A percentile compares a stretch with the other conserved stretches of the same genome.
Evolutionary conservation across 2,113 vertebrate genomes (phyloP).

Genomic region (Vireo altiloquus): DNA sequence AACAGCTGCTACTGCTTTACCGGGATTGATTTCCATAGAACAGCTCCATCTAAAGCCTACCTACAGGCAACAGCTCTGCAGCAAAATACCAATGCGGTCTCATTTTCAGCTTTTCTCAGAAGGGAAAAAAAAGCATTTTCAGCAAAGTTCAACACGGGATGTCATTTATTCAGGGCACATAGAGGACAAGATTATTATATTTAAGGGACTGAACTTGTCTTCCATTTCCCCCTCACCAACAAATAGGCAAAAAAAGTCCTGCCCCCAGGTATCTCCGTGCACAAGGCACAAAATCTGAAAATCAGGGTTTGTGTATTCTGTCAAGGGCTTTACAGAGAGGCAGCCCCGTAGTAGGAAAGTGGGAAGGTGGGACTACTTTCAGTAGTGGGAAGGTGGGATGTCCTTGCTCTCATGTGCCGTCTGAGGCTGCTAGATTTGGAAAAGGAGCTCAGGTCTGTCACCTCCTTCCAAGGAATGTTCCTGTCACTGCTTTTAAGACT

Average conservation of each 20-base stretch:
- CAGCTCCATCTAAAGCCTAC: conserved; percentile 60
- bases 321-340: background rate
- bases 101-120: background rate
- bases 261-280: background rate
- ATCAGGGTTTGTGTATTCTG: background rate
- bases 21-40: conserved; percentile 46
- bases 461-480: background rate
- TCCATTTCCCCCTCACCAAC: background rate
- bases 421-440: background rate
- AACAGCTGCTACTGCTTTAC: conserved; percentile 36
- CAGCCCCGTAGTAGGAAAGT: no score
- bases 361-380: background rate
- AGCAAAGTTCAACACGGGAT: background rate
- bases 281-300: background rate
- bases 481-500: background rate
- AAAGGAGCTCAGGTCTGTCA: background rate
- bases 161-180: background rate
- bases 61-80: conserved; percentile 55
- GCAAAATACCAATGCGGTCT: background rate
- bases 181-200: background rate
- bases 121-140: background rate
- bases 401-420: background rate
- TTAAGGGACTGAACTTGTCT: background rate
- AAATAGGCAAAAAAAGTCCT: background rate
- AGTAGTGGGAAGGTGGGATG: background rate